These are phyloP conservation scores for Myotis myotis DNA, from an alignment of 2,797 vertebrate genomes.

Conservation along the genomic window DNA sequence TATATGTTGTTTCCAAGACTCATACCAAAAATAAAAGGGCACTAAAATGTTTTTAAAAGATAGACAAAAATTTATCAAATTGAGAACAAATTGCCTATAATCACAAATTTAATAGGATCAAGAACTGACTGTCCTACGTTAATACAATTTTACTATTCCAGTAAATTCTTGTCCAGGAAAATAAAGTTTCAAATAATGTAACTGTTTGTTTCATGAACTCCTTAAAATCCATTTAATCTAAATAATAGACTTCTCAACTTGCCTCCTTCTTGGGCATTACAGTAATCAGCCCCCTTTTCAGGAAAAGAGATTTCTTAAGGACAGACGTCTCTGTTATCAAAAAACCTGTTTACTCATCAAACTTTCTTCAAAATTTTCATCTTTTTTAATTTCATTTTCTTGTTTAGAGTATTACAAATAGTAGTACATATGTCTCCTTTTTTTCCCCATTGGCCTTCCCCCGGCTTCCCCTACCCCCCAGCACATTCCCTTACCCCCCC, in stretches of 20 bases:
- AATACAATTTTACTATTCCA: conserved; percentile 30
- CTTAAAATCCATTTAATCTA: not conserved
- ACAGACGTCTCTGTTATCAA: not conserved
- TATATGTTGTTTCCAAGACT: not conserved
- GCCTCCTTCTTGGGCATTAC: not conserved
- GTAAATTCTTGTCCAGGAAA: conserved; percentile 37
- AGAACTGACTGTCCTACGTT: not conserved
- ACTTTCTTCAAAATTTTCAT: not conserved
- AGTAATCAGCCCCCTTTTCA: not conserved
- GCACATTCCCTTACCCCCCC: too few relatives aligned
- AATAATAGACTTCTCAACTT: not conserved
- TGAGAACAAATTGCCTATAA: not conserved
- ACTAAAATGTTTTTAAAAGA: conserved; percentile 27
- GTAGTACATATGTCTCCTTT: too few relatives aligned
- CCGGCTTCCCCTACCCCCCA: too few relatives aligned
- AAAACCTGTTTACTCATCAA: not conserved
- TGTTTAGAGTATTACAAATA: too few relatives aligned
- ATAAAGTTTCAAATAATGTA: conserved; percentile 11
- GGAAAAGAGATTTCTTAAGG: not conserved
- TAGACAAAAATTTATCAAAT: conserved; percentile 38
- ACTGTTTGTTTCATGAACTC: not conserved
- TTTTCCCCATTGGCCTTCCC: too few relatives aligned
- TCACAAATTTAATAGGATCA: not conserved
- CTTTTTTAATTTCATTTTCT: not conserved
- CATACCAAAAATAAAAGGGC: not conserved